A percentile compares a stretch with the other conserved stretches of the same genome.
phyloP scores from a whole-genome alignment of 1,140 invertebrate genomes.

The Solen grandis region DNA sequence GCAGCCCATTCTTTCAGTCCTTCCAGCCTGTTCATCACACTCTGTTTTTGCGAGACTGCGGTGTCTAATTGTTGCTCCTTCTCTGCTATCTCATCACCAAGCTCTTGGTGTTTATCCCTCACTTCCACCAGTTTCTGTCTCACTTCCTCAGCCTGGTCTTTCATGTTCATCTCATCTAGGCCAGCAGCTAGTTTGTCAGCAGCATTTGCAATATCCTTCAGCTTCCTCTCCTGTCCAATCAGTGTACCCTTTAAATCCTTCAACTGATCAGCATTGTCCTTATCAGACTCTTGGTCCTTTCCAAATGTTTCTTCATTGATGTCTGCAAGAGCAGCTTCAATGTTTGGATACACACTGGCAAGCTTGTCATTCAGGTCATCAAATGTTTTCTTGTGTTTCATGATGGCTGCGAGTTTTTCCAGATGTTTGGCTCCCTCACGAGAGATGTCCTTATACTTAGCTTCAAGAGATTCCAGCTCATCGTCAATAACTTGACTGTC shows the following conservation, averaged over 20 bases:
- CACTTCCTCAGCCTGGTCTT: conserved; percentile 80
- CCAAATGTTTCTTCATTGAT: conserved; percentile 68
- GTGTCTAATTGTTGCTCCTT: conserved; percentile 93
- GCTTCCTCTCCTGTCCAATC: conserved; percentile 70
- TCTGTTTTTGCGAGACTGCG: conserved; percentile 94
- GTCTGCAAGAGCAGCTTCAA: conserved; percentile 87
- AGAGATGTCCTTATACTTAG: conserved; percentile 74
- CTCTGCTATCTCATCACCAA: conserved; percentile 87
- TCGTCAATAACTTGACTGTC: conserved; percentile 74
- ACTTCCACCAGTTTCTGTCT: conserved; percentile 95
- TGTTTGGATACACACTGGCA: conserved; percentile 90
- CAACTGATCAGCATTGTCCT: conserved; percentile 63
- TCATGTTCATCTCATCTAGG: conserved; percentile 85
- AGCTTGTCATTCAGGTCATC: conserved; percentile 85
- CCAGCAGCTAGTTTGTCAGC: conserved; percentile 81
- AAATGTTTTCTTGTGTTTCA: conserved; percentile 74
- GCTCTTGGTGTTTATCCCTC: conserved; percentile 88
- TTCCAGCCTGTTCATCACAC: conserved; percentile 94
- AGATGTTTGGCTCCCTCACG: conserved; percentile 71
- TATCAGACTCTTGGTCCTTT: conserved; percentile 65
- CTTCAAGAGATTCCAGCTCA: conserved; percentile 74
- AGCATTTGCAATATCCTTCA: conserved; percentile 69
- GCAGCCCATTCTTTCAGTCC: conserved; percentile 91
- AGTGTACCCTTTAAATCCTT: conserved; percentile 73
- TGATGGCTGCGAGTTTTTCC: conserved; percentile 68